phyloP scores from a whole-genome alignment of 2,888 invertebrate species.

The Hirtodrosophila alboralis region DNA sequence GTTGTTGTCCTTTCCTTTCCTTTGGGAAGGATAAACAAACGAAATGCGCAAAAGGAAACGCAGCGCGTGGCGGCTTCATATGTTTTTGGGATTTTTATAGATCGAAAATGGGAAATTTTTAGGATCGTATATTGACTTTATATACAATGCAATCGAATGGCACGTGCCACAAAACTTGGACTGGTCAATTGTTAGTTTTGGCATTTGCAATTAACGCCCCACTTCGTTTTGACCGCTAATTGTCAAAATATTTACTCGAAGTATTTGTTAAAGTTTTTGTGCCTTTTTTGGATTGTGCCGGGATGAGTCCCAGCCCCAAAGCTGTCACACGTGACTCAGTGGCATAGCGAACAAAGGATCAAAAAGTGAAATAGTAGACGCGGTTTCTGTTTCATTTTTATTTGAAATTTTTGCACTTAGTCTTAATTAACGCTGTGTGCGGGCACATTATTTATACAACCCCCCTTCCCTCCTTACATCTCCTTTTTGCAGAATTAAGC shows the following conservation, averaged over 20 bases:
- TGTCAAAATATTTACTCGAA: slow-evolving; percentile 80
- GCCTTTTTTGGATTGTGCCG: slow-evolving; percentile 12
- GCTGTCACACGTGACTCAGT: slow-evolving; percentile 37
- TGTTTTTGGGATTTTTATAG: slow-evolving; percentile 12
- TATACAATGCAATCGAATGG: slow-evolving; percentile 35
- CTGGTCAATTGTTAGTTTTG: slow-evolving; percentile 54
- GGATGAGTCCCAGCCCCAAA: slow-evolving; percentile 30
- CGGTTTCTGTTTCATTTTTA: slow-evolving; percentile 18
- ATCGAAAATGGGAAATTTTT: slow-evolving; percentile 54
- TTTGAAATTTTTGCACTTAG: slow-evolving; percentile 68
- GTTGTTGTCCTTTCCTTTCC: slow-evolving; percentile 29
- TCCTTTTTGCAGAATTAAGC: slow-evolving; percentile 45
- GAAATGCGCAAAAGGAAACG: slow-evolving; percentile 47
- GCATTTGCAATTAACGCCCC: slow-evolving; percentile 75
- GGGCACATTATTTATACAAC: slow-evolving; percentile 19
- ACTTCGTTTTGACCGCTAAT: slow-evolving; percentile 77
- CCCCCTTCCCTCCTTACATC: background rate
- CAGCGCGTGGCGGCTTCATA: slow-evolving; percentile 50
- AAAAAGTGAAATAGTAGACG: too few relatives aligned
- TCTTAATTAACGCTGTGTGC: slow-evolving; percentile 63
- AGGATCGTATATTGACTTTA: slow-evolving; percentile 62
- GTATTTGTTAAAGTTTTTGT: slow-evolving; percentile 9
- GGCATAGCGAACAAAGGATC: slow-evolving; percentile 4
- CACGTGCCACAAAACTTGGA: slow-evolving; percentile 59
- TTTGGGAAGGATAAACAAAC: slow-evolving; percentile 45